Evolutionary conservation across 2,888 invertebrate genomes (phyloP).

Genomic region (Palloptera scutellata): DNA sequence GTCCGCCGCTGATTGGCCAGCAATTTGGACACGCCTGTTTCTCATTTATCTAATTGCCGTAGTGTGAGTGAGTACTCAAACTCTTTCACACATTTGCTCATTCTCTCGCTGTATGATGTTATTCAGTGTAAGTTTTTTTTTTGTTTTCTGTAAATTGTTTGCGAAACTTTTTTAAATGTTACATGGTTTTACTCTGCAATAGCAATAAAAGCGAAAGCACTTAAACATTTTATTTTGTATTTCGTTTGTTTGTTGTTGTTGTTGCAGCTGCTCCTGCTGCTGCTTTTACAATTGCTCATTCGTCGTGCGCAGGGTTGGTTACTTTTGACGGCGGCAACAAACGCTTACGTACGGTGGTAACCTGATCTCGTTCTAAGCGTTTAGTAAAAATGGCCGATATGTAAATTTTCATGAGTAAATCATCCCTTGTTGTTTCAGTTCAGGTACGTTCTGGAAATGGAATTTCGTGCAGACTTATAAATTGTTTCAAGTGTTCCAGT

Average conservation of each 20-base stretch:
- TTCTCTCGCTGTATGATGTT: not conserved
- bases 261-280: constrained; percentile 33
- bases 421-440: constrained; percentile 5
- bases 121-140: constrained; percentile 34
- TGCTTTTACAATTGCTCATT: constrained; percentile 34
- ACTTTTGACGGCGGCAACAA: not conserved
- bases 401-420: constrained; percentile 13
- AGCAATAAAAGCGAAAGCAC: not conserved
- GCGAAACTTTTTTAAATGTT: constrained; percentile 54
- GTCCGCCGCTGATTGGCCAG: constrained; percentile 4
- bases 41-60: constrained; percentile 3
- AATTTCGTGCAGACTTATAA: too few relatives aligned
- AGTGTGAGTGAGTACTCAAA: not conserved
- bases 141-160: constrained; percentile 57
- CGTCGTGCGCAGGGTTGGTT: constrained; percentile 32
- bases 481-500: too few relatives aligned
- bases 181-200: constrained; percentile 46
- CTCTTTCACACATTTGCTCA: not conserved
- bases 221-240: not conserved
- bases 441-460: not conserved
- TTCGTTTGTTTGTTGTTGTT: too few relatives aligned
- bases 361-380: constrained; percentile 23
- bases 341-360: not conserved
- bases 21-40: constrained; percentile 16
- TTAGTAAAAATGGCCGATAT: constrained; percentile 53